Base-by-base conservation (phyloP, 2,113 vertebrate genomes). In the Paramisgurnus dabryanus region DNA sequence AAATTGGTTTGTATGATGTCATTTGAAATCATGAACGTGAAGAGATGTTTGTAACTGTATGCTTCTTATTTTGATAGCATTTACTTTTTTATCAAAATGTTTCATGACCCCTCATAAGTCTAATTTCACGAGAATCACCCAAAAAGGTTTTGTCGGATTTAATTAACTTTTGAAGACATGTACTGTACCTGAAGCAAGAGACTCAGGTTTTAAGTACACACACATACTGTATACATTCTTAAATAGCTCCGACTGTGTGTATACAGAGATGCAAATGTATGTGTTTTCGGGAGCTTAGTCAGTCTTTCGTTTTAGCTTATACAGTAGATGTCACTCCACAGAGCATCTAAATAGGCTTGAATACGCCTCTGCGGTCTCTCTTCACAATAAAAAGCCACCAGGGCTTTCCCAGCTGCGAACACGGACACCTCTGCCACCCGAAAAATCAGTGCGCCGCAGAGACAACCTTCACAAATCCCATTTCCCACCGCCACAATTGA, bases 401-500 rank as follows among this genome's bases (percentile, higher is more conserved):
- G 78, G 39, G 27, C 70, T 60, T 88, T 81, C 88, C 85, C 76
- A 86, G 73, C 65, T 11, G 47, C 39, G 69, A 65, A 63, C 45
- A 70, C 65, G 63, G 69, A 81, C 71, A 75, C 75, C 82, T 69
- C 71, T 27, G n/a, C 34, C 72, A 78, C 41, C 57, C 69, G 41
- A 27, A 58, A 58, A 73, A 63, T 69, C 68, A 65, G n/a, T 22
- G 66, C 39, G 55, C 45, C 22, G 17, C 79, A 57, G 58, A 68
- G 82, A 75, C 76, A 76, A 45, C 60, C 80, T 75, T 78, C 78
- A 78, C 80, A 71, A 78, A 82, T 79, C 76, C 75, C 72, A 79
- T 83, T 80, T 66, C 81, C 83, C 68, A 73, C 76, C 64, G 82
- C 71, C 82, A 67, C 69, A 13, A 69, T 68, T 78, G 74, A 86